Evolutionary conservation across 1,140 invertebrate genomes (phyloP).

Genomic region (Apis dorsata): DNA sequence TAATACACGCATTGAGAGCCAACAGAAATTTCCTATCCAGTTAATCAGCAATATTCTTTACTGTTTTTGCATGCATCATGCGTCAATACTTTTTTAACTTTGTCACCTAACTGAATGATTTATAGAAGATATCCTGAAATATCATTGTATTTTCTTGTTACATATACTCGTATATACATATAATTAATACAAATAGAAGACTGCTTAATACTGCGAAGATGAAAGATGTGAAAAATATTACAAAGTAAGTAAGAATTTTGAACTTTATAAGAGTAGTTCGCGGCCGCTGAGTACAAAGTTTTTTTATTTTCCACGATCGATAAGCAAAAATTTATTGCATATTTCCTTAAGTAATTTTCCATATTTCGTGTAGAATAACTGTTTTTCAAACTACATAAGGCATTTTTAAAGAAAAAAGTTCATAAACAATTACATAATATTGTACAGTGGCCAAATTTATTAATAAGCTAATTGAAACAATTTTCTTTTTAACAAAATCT

Average conservation of each 20-base stretch:
- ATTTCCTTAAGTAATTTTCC: constrained; percentile 36
- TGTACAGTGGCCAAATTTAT: constrained; percentile 34
- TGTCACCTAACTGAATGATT: not conserved
- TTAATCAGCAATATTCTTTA: not conserved
- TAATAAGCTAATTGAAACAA: constrained; percentile 9
- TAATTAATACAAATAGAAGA: constrained; percentile 30
- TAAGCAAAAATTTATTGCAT: constrained; percentile 14
- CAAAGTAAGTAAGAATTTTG: constrained; percentile 24
- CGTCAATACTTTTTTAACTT: not conserved
- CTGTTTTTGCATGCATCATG: not conserved
- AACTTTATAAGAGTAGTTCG: constrained; percentile 27
- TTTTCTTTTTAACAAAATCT: not conserved
- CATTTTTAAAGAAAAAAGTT: constrained; percentile 21
- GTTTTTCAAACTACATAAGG: constrained; percentile 53
- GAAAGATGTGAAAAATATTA: not conserved
- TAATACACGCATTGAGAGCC: not conserved
- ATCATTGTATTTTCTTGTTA: constrained; percentile 25
- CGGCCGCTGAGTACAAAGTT: constrained; percentile 54
- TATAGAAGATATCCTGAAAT: not conserved
- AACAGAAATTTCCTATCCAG: not conserved
- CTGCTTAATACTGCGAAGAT: constrained; percentile 29
- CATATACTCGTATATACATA: not conserved
- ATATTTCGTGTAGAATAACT: constrained; percentile 31
- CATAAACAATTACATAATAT: constrained; percentile 15
- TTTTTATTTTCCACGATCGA: constrained; percentile 39